Conservation (phyloP, 1,140 invertebrate genomes). For the Cydia pomonella region DNA sequence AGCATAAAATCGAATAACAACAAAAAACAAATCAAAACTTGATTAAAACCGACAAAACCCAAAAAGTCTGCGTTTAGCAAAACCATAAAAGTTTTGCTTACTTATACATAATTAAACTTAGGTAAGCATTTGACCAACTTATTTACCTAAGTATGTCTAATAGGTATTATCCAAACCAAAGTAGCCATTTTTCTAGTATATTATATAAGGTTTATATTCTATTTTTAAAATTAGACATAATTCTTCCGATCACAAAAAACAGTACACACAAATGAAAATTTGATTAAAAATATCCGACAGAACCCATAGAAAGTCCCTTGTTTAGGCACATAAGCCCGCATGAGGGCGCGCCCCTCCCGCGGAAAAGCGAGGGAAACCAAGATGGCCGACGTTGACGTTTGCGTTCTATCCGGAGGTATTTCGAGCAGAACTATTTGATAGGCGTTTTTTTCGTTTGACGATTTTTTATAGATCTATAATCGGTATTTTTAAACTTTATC, state of each 20-base stretch:
- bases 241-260: background rate
- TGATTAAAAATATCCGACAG: background rate
- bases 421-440: background rate
- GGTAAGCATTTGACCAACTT: too few relatives aligned
- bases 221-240: background rate
- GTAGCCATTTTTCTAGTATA: too few relatives aligned
- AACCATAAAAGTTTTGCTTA: too few relatives aligned
- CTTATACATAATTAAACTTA: too few relatives aligned
- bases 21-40: background rate
- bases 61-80: too few relatives aligned
- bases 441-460: background rate
- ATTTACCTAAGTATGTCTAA: too few relatives aligned
- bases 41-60: too few relatives aligned
- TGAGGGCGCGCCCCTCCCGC: constrained; percentile 6
- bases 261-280: background rate
- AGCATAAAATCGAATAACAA: too few relatives aligned
- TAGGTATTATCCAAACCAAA: too few relatives aligned
- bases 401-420: background rate
- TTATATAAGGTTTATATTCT: too few relatives aligned
- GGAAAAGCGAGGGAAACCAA: constrained; percentile 18
- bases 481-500: too few relatives aligned
- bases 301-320: constrained; percentile 10
- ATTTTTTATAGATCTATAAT: too few relatives aligned
- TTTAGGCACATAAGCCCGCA: constrained; percentile 14
- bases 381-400: background rate